Evolutionary conservation across 2,888 invertebrate species (phyloP).

Genomic region (Andrena trimmerana): DNA sequence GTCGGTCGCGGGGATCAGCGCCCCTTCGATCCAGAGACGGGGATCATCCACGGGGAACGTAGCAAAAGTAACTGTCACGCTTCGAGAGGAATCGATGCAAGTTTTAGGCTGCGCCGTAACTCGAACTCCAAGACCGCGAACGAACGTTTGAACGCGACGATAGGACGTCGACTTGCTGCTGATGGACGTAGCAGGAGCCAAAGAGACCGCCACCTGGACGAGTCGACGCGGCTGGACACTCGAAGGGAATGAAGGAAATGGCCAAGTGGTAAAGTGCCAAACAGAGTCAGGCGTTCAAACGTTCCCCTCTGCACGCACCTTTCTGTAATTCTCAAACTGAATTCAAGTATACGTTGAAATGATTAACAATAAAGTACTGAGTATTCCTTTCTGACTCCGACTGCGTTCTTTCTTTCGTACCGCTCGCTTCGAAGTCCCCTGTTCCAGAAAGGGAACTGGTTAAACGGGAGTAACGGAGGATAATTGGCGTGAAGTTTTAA

Average conservation of each 20-base stretch:
- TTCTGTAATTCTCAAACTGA: conserved; percentile 63
- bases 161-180: background rate
- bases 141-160: conserved; percentile 64
- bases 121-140: conserved; percentile 41
- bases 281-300: conserved; percentile 59
- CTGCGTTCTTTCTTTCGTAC: conserved; percentile 11
- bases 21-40: conserved; percentile 57
- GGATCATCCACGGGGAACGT: conserved; percentile 22
- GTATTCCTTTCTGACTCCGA: conserved; percentile 63
- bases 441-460: conserved; percentile 14
- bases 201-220: background rate
- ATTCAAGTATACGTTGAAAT: conserved; percentile 66
- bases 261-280: conserved; percentile 61
- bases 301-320: conserved; percentile 62
- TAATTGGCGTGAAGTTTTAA: conserved; percentile 1
- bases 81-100: conserved; percentile 55
- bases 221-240: background rate
- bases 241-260: conserved; percentile 25
- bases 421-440: background rate
- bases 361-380: conserved; percentile 67
- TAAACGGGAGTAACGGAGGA: background rate
- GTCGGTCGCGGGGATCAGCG: conserved; percentile 52
- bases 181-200: conserved; percentile 25
- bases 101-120: conserved; percentile 48
- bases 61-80: conserved; percentile 51